Base-by-base conservation (phyloP, 2,888 invertebrate genomes). In the Orthosia cruda region DNA sequence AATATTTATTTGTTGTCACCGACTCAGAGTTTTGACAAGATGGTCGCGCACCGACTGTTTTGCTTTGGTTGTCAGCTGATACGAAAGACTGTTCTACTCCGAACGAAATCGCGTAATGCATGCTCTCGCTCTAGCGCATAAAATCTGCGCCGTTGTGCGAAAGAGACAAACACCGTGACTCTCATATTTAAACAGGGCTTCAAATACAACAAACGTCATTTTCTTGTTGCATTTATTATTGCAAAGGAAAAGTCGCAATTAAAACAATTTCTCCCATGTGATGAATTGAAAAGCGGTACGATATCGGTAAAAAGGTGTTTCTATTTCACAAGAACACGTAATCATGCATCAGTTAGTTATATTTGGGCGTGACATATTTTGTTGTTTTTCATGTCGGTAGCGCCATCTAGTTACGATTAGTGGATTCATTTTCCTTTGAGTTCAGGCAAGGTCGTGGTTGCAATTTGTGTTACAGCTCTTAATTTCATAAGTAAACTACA, bases 21-120 rank as follows among this genome's bases (percentile, higher is more conserved):
- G 95, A 94, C 94, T 96, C 93, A 92, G 90, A 95, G 96, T 95
- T 97, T 96, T 97, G 97, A 97, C 97, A 97, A 97, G 97, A 97
- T 97, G 97, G 97, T 97, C 95, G 97, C 96, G 96, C 95, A 96
- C 97, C 96, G 96, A 97, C 97, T 97, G 97, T 97, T 97, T 97
- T 97, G 97, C 97, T 97, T 97, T 97, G 97, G 94, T 96, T 97
- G 97, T 97, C 97, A 97, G 97, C 97, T 97, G 97, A 97, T 97
- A 97, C 95, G 95, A 95, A 93, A 92, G 87, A 91, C 93, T 93
- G 94, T 93, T 95, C 88, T 91, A 90, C 87, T 95, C 92, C 88
- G 92, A 93, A 91, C 92, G 91, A 86, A 93, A 89, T 80, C 78
- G 81, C 83, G 73, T 81, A 67, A 85, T 84, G 50, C 54, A 73